Conservation (phyloP, 2,797 vertebrate genomes). For the Phyllotis vaccarum region DNA sequence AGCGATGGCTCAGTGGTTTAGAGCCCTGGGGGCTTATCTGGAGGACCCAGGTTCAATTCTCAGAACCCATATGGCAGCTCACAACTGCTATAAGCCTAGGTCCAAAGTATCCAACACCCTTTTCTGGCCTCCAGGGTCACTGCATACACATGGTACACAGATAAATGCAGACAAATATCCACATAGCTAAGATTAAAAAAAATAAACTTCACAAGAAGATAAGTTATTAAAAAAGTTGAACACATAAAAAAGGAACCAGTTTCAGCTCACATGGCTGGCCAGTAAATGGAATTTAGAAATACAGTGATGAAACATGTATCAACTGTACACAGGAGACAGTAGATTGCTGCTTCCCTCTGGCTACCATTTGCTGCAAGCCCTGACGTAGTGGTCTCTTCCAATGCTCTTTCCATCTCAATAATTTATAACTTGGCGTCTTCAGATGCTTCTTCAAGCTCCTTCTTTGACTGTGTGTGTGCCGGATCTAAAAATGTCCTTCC, state of each 20-base stretch:
- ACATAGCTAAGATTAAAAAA: background rate
- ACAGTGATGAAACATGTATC: background rate
- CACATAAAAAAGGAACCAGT: background rate
- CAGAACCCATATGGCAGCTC: background rate
- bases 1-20: background rate
- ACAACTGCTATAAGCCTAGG: background rate
- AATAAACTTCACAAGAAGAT: background rate
- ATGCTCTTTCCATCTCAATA: background rate
- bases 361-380: background rate
- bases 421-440: constrained; percentile 3
- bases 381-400: background rate
- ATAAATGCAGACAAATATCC: background rate
- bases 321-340: too few species aligned
- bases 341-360: background rate
- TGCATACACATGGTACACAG: background rate
- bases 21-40: background rate
- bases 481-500: background rate
- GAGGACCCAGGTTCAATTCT: background rate
- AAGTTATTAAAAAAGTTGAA: background rate
- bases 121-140: background rate
- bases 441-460: background rate
- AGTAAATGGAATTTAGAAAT: background rate
- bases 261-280: background rate
- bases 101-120: background rate
- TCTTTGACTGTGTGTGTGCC: background rate